Conservation (phyloP, 2,113 vertebrate genomes). For the Cochlearius cochlearius region DNA sequence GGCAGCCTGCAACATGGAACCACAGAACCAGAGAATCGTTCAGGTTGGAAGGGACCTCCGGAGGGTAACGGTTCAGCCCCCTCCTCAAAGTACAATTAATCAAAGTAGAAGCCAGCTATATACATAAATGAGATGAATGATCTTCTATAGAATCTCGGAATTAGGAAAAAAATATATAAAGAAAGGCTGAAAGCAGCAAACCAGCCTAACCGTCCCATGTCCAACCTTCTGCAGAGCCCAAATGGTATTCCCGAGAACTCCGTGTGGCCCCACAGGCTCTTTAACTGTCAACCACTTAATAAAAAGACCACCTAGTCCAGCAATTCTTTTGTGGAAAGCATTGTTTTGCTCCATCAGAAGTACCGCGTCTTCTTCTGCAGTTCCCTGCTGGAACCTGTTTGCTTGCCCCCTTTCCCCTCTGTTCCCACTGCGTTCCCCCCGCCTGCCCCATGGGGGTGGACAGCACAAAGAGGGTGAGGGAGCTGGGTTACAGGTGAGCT, state of each 20-base stretch:
- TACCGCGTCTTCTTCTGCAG: not conserved
- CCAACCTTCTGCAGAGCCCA: not conserved
- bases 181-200: not conserved
- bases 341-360: not conserved
- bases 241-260: not conserved
- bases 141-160: not conserved
- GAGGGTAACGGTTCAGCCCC: not conserved
- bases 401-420: too few relatives aligned
- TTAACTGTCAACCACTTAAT: not conserved
- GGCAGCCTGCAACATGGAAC: not conserved
- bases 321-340: not conserved
- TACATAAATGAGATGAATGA: not conserved
- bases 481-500: not conserved
- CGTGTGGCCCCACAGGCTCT: not conserved
- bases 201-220: not conserved
- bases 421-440: not conserved
- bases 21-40: not conserved
- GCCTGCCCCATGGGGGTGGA: rapidly evolving
- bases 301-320: not conserved
- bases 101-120: not conserved
- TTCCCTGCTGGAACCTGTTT: not conserved
- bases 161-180: not conserved
- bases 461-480: not conserved
- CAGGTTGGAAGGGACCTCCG: not conserved
- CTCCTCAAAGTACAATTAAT: not conserved